A percentile compares a stretch with the other conserved stretches of the same genome.
Evolutionary conservation across 64 coral and sea anemone genomes (phyloP).

Genomic region (Pocillopora damicornis): DNA sequence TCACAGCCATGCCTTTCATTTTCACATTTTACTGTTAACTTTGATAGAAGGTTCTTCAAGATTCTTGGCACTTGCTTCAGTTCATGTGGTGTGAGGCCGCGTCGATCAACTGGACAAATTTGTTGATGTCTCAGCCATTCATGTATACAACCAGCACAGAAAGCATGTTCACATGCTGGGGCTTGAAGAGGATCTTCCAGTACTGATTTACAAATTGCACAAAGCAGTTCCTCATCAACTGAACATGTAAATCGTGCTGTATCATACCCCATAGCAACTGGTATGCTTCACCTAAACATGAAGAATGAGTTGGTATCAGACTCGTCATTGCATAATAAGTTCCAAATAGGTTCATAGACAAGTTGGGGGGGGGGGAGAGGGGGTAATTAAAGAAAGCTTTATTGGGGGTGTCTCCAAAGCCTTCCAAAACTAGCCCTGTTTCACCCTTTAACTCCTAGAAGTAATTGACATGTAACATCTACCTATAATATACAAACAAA

Average conservation of each 20-base stretch:
- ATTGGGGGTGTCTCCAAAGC: no score
- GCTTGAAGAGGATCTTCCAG: slow-evolving; percentile 85
- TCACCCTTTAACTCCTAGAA: no score
- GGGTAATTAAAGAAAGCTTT: no score
- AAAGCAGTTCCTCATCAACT: slow-evolving; percentile 86
- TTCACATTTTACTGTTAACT: slow-evolving; percentile 81
- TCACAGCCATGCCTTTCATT: slow-evolving; percentile 82
- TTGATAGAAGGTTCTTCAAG: slow-evolving; percentile 81
- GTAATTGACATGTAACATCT: no score
- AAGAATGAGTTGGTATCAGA: neutral
- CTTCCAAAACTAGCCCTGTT: no score
- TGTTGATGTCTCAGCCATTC: slow-evolving; percentile 91
- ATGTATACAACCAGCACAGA: slow-evolving; percentile 92
- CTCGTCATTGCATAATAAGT: neutral
- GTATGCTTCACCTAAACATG: neutral
- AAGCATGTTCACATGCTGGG: slow-evolving; percentile 83
- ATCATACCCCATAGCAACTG: slow-evolving; percentile 78
- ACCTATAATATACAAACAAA: no score
- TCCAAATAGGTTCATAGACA: no score
- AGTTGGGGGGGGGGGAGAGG: no score
- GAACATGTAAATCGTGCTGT: slow-evolving; percentile 67
- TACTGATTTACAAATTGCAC: slow-evolving; percentile 78
- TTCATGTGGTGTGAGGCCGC: slow-evolving; percentile 71
- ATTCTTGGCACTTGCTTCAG: slow-evolving; percentile 94
- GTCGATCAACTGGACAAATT: slow-evolving; percentile 73